A percentile compares a stretch with the other conserved stretches of the same genome.
Conservation (phyloP, 1,140 invertebrate genomes). For the Potamilus streckersoni region DNA sequence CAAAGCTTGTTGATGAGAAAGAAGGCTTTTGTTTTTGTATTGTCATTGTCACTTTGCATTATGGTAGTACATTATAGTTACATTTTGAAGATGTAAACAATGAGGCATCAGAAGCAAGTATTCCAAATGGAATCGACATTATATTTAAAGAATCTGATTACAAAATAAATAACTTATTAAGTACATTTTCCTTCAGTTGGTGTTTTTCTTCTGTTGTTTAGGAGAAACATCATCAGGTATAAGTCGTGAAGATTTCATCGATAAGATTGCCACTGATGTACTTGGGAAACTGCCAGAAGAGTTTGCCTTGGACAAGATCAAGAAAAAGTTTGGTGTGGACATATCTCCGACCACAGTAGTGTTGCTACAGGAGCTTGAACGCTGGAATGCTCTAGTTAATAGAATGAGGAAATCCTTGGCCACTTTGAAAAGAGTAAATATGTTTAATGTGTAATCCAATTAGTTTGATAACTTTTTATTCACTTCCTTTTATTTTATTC, state of each 20-base stretch:
- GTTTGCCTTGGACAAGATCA: slow-evolving; percentile 83
- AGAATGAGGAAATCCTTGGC: slow-evolving; percentile 79
- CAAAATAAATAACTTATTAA: too few species aligned
- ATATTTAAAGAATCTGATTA: too few species aligned
- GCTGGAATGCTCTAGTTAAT: slow-evolving; percentile 84
- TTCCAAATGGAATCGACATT: too few species aligned
- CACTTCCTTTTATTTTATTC: neutral
- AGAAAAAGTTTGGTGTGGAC: slow-evolving; percentile 80
- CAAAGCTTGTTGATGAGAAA: too few species aligned
- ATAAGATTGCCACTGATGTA: slow-evolving; percentile 79
- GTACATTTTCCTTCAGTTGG: too few species aligned
- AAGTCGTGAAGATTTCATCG: slow-evolving; percentile 78
- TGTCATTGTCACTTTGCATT: too few species aligned
- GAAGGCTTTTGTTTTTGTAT: too few species aligned
- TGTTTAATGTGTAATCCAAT: neutral
- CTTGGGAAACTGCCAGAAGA: slow-evolving; percentile 77
- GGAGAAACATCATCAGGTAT: slow-evolving; percentile 60
- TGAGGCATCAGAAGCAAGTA: too few species aligned
- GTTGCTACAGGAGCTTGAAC: slow-evolving; percentile 87
- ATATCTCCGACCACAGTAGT: slow-evolving; percentile 87
- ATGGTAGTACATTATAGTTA: too few species aligned
- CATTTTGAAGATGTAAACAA: too few species aligned
- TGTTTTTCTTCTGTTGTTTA: slow-evolving; percentile 7
- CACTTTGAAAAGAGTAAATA: slow-evolving; percentile 77
- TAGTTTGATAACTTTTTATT: neutral